A percentile compares a stretch with the other conserved stretches of the same genome.
These are phyloP conservation scores for Podarcis muralis DNA, from an alignment of 2,113 vertebrate genomes.

Conservation along the genomic window DNA sequence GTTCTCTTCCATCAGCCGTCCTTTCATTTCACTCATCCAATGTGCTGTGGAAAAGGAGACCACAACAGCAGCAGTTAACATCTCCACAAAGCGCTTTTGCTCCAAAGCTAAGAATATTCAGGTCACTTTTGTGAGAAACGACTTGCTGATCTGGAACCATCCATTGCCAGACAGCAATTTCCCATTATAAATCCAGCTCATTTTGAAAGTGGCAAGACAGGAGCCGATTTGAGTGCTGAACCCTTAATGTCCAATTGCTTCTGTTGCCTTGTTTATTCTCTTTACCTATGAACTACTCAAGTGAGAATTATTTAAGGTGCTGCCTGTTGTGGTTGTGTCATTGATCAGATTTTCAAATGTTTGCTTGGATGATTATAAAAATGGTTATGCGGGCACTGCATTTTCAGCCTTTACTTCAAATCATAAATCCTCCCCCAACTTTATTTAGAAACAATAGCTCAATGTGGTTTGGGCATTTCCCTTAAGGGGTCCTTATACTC, in stretches of 20 bases:
- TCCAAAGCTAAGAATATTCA: slow-evolving; percentile 24
- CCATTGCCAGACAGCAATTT: slow-evolving; percentile 51
- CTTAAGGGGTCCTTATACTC: background rate
- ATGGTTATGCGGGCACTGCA: background rate
- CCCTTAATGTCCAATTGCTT: background rate
- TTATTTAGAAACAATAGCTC: slow-evolving; percentile 8
- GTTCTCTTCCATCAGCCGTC: background rate
- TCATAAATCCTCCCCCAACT: background rate
- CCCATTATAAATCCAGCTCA: slow-evolving; percentile 21
- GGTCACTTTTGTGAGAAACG: slow-evolving; percentile 45
- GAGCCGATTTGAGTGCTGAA: background rate
- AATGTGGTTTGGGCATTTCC: background rate
- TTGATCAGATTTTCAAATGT: background rate
- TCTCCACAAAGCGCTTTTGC: slow-evolving; percentile 40
- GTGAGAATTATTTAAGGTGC: background rate
- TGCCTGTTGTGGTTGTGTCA: slow-evolving; percentile 35
- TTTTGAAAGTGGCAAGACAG: slow-evolving; percentile 14
- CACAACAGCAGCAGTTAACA: slow-evolving; percentile 38
- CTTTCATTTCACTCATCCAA: slow-evolving; percentile 21
- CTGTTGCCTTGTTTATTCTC: background rate
- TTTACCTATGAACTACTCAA: background rate
- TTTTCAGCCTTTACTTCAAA: slow-evolving; percentile 27
- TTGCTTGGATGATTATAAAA: slow-evolving; percentile 19
- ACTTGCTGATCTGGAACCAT: slow-evolving; percentile 35
- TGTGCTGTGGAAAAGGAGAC: slow-evolving; percentile 42